A percentile compares a stretch with the other conserved stretches of the same genome.
Evolutionary conservation across 2,113 vertebrate species (phyloP).

Genomic region (Ia io): DNA sequence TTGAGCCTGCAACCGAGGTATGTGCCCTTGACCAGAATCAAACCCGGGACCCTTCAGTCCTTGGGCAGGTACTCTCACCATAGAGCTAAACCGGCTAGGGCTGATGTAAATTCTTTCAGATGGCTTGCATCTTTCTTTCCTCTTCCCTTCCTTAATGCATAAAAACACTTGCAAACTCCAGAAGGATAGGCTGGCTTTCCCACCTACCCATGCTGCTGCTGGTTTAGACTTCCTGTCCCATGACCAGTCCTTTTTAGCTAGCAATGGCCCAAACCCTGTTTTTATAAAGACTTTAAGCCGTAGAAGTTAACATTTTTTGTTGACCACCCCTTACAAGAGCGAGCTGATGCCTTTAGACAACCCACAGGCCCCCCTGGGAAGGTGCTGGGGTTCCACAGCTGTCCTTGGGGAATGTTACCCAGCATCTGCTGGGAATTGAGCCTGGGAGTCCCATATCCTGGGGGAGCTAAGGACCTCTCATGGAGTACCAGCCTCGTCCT

Average conservation of each 20-base stretch:
- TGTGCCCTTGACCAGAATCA: too few relatives aligned
- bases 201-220: background rate
- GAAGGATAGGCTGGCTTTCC: background rate
- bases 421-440: background rate
- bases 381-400: fast-evolving
- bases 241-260: background rate
- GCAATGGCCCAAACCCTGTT: background rate
- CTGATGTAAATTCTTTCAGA: background rate
- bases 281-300: background rate
- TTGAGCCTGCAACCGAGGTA: too few relatives aligned
- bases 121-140: background rate
- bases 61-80: too few relatives aligned
- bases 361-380: background rate
- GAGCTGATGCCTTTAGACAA: background rate
- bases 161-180: background rate
- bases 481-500: background rate
- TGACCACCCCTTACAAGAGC: background rate
- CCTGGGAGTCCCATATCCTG: background rate
- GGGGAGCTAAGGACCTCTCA: background rate
- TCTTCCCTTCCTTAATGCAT: background rate
- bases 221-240: background rate
- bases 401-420: background rate
- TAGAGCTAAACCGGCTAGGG: too few relatives aligned
- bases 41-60: too few relatives aligned
- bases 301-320: background rate